phyloP scores from a whole-genome alignment of 1,140 invertebrate genomes.

The Xylocopa sonorina region DNA sequence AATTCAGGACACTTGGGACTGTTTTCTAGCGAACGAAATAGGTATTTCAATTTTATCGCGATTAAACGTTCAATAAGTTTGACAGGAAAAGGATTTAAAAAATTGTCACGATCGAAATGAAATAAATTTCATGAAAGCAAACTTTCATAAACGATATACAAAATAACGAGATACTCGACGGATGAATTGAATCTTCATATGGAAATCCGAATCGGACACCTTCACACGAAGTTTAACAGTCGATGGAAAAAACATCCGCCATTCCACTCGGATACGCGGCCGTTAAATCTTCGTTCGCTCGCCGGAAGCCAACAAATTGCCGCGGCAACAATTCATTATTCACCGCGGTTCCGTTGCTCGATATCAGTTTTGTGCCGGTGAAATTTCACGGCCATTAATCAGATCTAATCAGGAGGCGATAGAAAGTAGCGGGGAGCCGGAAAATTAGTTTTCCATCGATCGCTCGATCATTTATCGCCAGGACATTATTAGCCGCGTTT shows the following conservation, averaged over 20 bases:
- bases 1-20: no score
- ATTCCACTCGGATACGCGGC: not conserved
- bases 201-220: no score
- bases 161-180: no score
- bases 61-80: no score
- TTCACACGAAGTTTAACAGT: no score
- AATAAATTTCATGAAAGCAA: no score
- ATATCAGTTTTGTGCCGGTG: conserved; percentile 23
- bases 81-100: no score
- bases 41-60: no score
- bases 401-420: not conserved
- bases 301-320: conserved; percentile 16
- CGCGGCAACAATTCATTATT: conserved; percentile 24
- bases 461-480: conserved; percentile 29
- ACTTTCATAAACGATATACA: no score
- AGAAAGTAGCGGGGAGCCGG: conserved; percentile 2
- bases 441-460: conserved; percentile 35
- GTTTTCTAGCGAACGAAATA: no score
- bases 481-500: not conserved
- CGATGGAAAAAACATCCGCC: not conserved
- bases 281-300: conserved; percentile 10
- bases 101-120: no score
- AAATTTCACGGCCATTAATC: conserved; percentile 47
- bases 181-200: no score
- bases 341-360: not conserved